Base-by-base conservation (phyloP, 2,113 vertebrate genomes). In the Progne subis region DNA sequence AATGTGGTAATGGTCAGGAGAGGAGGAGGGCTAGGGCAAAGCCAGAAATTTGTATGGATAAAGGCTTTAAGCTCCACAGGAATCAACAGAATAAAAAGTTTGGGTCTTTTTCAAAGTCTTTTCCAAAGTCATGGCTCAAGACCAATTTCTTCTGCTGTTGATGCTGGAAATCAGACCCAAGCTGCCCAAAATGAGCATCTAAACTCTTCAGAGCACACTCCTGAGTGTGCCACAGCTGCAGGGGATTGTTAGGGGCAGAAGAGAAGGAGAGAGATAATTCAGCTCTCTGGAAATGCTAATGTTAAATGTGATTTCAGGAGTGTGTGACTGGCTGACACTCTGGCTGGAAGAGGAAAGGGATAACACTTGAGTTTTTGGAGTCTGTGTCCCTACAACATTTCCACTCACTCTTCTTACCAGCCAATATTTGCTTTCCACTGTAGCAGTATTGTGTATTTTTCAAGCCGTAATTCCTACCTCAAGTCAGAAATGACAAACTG, bases 381-480 rank as follows among this genome's bases (percentile, higher is more conserved):
- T 18, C 89, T 61, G 26, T 34, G 34, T 49, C 71, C 17, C 12
- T 60, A 26, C 14, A 50, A 14, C 1, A 0, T 41, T 91, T 41
- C n/a, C 18, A 18, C 11, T 44, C 59, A 77, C 11, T 12, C 43
- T 92, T 49, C 37, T 52, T 19, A n/a, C 29, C 44, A 55, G 39
- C 34, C 2, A 1, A 19, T 71, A 39, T 0, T 11, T 0, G 4
- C 15, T 64, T 82, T 31, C 49, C 17, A 12, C 21, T n/a, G 0
- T 26, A 28, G 59, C 5, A 78, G 13, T 13, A 18, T 7, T 76
- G 23, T 67, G 13, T 37, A 16, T 67, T 84, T 86, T 91, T 87
- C 46, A 88, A 82, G 34, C 55, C 9, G 2, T 21, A 4, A 65
- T 83, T 86, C 41, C 4, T 74, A 8, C 32, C 32, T 84, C 16